Evolutionary conservation across 2,113 vertebrate species (phyloP).

Genomic region (Agapornis roseicollis): DNA sequence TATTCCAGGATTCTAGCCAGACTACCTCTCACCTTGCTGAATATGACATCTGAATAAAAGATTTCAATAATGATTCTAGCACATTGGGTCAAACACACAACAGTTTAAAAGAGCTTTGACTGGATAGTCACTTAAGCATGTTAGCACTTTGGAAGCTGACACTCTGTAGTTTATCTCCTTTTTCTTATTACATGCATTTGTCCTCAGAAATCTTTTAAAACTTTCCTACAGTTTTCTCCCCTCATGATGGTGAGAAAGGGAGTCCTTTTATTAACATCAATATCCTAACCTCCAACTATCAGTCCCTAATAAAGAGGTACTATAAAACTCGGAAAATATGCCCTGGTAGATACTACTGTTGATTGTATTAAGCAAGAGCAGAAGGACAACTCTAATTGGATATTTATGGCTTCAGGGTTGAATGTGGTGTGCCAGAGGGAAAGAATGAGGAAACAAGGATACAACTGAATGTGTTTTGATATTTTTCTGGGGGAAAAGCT

Average conservation of each 20-base stretch:
- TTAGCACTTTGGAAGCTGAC: neutral
- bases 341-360: neutral
- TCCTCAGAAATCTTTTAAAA: constrained; percentile 5
- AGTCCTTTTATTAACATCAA: constrained; percentile 7
- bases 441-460: neutral
- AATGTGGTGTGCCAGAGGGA: neutral
- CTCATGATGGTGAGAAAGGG: neutral
- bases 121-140: neutral
- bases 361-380: neutral
- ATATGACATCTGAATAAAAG: neutral
- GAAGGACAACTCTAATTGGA: constrained; percentile 11
- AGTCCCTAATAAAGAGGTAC: constrained; percentile 26
- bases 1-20: neutral
- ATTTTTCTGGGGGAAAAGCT: neutral
- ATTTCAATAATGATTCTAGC: neutral
- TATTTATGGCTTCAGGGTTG: neutral
- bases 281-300: constrained; percentile 2
- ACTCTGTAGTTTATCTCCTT: neutral
- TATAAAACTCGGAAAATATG: constrained; percentile 54
- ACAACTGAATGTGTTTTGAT: neutral
- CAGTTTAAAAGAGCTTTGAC: neutral
- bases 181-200: neutral
- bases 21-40: neutral
- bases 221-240: neutral
- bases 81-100: neutral